Base-by-base conservation (phyloP, 1,140 invertebrate species). In the Cydia fagiglandana region DNA sequence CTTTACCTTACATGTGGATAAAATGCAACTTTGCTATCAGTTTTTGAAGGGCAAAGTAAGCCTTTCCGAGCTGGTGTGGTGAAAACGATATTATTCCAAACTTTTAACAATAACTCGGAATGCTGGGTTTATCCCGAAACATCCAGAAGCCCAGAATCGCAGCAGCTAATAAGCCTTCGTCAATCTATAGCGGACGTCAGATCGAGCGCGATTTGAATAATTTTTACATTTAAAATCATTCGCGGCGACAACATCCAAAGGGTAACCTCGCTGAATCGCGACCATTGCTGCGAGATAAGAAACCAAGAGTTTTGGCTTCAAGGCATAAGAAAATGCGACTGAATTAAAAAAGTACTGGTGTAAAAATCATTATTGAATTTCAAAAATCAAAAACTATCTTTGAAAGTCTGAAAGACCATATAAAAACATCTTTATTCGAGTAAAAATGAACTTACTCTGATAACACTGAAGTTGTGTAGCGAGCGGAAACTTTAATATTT, bases 191-290 rank as follows among this genome's bases (percentile, higher is more conserved):
- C 75, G 75, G 74, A 77, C 84, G 87, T 87, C 88, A 91, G 90
- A 90, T 89, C 88, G 78, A 73, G 73, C 41, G 70, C 73, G 20
- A 93, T 93, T 93, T 93, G 90, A 93, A 93, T 93, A 93, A 93
- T 93, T 93, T 91, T 91, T 93, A 91, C 91, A 93, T 93, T 93
- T 93, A 93, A 93, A 93, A 93, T 93, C 91, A 93, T 93, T 91
- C 88, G 86, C 86, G 82, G 89, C 85, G 89, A 90, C 88, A 86
- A 91, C 90, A 91, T 93, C 90, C 89, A 93, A 93, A 93, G 91
- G 91, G 91, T 93, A 93, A 91, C 91, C 88, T 77, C 82, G 86
- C 85, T 75, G 88, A 87, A 90, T 91, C 88, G 89, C 87, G 84
- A 87, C 87, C 89, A 91, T 91, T 90, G 88, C 87, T 83, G 82